Base-by-base conservation (phyloP, 2,888 invertebrate species). In the Agrotis segetum region DNA sequence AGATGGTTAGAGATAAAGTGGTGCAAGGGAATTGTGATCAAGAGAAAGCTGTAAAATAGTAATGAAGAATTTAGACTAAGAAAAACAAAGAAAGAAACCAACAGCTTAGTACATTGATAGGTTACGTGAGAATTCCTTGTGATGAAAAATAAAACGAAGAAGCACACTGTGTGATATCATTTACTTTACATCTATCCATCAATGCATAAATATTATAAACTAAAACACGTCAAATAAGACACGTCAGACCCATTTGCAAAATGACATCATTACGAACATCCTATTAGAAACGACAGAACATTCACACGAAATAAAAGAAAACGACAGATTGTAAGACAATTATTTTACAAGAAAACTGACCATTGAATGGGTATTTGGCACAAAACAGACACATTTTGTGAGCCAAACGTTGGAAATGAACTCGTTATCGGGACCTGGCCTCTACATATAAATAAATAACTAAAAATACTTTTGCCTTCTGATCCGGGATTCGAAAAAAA, bases 301-400 rank as follows among this genome's bases (percentile, higher is more conserved):
- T 70, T 61, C 19, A 3, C 58, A 61, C 49, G 19, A 67, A 67
- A 75, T 52, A 34, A 67, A 62, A 64, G 5, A 19, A 40, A 44
- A 34, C 74, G 17, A 66, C 50, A 29, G 29, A 65, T 71, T 34
- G n/a, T 14, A 24, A 72, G 63, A 77, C 66, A 77, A 80, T 77
- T 60, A 71, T 77, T 75, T 67, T 21, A 67, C 70, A 74, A 53
- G 69, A 46, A 70, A 74, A 71, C 60, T 29, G 40, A 63, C 24
- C 47, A 71, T 61, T 71, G 40, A 61, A 69, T 64, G 50, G 16
- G n/a, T 66, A 77, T 74, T 83, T 83, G 83, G 83, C 83, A 83
- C 79, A 59, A 53, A 69, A 58, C 58, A 17, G 56, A n/a, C 53
- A 58, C 29, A 56, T 52, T 68, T 58, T 68, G 53, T 61, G 71